phyloP scores from a whole-genome alignment of 2,113 vertebrate genomes.

The Murina feae region DNA sequence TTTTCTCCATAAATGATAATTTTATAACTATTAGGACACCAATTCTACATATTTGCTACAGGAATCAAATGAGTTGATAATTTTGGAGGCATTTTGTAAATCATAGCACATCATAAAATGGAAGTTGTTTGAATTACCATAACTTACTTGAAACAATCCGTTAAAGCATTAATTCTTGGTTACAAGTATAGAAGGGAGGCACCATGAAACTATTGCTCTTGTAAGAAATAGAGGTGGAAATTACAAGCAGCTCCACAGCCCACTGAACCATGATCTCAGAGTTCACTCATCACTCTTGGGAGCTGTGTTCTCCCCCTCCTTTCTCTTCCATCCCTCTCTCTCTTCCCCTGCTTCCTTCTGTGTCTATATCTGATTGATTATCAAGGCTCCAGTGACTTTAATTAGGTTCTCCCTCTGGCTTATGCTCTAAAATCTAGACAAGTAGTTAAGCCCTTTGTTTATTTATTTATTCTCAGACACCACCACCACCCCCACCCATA shows the following conservation, averaged over 20 bases:
- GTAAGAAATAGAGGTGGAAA: conserved; percentile 26
- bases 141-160: background rate
- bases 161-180: background rate
- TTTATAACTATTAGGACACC: background rate
- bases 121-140: conserved; percentile 7
- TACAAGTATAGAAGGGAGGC: background rate
- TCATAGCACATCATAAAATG: background rate
- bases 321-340: background rate
- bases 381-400: conserved; percentile 45
- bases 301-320: background rate
- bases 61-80: background rate
- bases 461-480: background rate
- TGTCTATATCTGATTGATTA: conserved; percentile 40
- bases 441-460: background rate
- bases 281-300: conserved; percentile 24
- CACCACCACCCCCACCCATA: background rate
- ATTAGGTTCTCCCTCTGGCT: conserved; percentile 46
- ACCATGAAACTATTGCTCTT: background rate
- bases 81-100: conserved; percentile 16
- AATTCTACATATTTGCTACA: background rate
- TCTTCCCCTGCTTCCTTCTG: background rate
- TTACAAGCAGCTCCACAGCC: conserved; percentile 3
- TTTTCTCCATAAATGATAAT: background rate
- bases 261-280: conserved; percentile 10
- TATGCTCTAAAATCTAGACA: conserved; percentile 28